phyloP scores from a whole-genome alignment of 2,888 invertebrate species.

The Gisinianus flammeolus region DNA sequence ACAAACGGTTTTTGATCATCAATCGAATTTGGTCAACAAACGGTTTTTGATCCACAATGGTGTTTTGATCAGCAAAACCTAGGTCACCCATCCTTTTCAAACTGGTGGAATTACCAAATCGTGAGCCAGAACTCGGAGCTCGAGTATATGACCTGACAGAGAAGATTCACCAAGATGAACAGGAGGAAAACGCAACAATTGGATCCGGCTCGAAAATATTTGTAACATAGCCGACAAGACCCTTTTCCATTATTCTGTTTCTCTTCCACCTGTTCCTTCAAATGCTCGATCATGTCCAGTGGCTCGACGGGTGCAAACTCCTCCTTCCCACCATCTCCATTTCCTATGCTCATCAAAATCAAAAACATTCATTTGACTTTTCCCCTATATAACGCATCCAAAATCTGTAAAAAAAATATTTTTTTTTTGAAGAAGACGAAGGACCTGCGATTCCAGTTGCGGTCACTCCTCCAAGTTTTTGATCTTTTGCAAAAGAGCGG shows the following conservation, averaged over 20 bases:
- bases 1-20: too few species aligned
- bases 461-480: neutral
- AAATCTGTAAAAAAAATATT: too few species aligned
- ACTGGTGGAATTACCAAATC: too few species aligned
- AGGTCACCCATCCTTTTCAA: too few species aligned
- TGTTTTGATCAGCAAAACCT: too few species aligned
- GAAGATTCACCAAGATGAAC: conserved; percentile 67
- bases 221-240: conserved; percentile 66
- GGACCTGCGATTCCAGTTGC: too few species aligned
- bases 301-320: neutral
- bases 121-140: conserved; percentile 79
- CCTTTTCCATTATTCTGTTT: neutral
- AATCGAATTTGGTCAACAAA: too few species aligned
- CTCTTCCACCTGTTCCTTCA: neutral
- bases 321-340: neutral
- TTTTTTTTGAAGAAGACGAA: too few species aligned
- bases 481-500: too few species aligned
- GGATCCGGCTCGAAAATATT: conserved; percentile 75
- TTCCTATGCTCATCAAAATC: neutral
- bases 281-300: neutral
- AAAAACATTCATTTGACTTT: too few species aligned
- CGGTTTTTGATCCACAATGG: too few species aligned
- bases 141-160: conserved; percentile 74
- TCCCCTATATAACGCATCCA: too few species aligned
- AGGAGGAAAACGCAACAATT: conserved; percentile 66